Percentiles rank a stretch among this genome's conserved stretches.
Evolutionary conservation across 2,888 invertebrate species (phyloP).

Genomic region (Geotrupes spiniger): DNA sequence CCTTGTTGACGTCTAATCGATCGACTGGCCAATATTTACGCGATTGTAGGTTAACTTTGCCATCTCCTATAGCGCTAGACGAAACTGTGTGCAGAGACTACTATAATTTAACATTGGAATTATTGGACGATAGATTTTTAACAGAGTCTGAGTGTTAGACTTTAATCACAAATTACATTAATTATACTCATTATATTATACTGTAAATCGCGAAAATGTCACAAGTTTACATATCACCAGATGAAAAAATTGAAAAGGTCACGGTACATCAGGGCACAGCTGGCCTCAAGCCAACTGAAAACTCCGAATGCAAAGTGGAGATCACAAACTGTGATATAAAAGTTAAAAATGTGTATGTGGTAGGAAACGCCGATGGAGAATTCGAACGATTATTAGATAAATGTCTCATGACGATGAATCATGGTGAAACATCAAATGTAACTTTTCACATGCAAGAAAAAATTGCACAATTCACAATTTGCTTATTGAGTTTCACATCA

Average conservation of each 20-base stretch:
- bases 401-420: constrained; percentile 51
- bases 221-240: constrained; percentile 38
- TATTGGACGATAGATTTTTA: constrained; percentile 39
- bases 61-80: constrained; percentile 40
- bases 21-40: constrained; percentile 45
- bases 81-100: constrained; percentile 40
- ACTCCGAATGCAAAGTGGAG: constrained; percentile 41
- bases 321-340: constrained; percentile 28
- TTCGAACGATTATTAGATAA: constrained; percentile 52
- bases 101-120: constrained; percentile 42
- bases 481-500: constrained; percentile 45
- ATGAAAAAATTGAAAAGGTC: constrained; percentile 42
- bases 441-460: constrained; percentile 41
- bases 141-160: constrained; percentile 43
- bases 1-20: constrained; percentile 43
- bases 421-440: constrained; percentile 52
- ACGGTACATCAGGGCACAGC: constrained; percentile 36
- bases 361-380: constrained; percentile 51
- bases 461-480: constrained; percentile 42
- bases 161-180: constrained; percentile 8
- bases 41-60: constrained; percentile 43
- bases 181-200: constrained; percentile 5
- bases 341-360: constrained; percentile 33
- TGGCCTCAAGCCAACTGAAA: constrained; percentile 45
- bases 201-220: constrained; percentile 10